phyloP scores from a whole-genome alignment of 2,888 invertebrate genomes.

The Lagria hirta region DNA sequence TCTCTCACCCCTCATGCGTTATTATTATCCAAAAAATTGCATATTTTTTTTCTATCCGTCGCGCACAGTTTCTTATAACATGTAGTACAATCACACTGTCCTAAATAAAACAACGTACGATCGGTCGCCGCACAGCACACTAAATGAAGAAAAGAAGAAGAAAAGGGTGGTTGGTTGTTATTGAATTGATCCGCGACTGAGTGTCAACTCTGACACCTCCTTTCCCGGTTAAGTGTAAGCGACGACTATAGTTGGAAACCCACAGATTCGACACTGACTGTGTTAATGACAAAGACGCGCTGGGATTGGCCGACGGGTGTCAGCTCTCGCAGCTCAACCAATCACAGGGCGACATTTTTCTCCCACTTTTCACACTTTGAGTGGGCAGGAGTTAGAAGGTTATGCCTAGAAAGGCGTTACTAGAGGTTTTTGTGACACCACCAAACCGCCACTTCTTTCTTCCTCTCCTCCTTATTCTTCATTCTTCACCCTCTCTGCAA shows the following conservation, averaged over 20 bases:
- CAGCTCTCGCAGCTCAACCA: conserved; percentile 49
- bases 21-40: too few species aligned
- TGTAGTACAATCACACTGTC: too few species aligned
- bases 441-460: conserved; percentile 5
- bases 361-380: conserved; percentile 54
- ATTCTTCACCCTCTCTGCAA: too few species aligned
- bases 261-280: conserved; percentile 50
- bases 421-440: conserved; percentile 50
- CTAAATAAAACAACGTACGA: conserved; percentile 10
- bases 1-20: too few species aligned
- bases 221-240: conserved; percentile 50
- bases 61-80: too few species aligned
- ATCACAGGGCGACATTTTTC: conserved; percentile 53
- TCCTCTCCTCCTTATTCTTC: too few species aligned
- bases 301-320: conserved; percentile 51
- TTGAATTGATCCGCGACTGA: conserved; percentile 31
- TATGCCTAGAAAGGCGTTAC: conserved; percentile 53
- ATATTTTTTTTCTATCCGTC: too few species aligned
- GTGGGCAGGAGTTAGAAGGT: conserved; percentile 53
- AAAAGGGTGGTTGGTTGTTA: conserved; percentile 25
- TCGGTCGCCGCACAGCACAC: conserved; percentile 9
- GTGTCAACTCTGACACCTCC: conserved; percentile 53
- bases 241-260: conserved; percentile 52
- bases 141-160: conserved; percentile 18
- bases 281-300: conserved; percentile 55